Percentiles rank a stretch among this genome's conserved stretches.
phyloP scores from a whole-genome alignment of 2,888 invertebrate genomes.

The Harmothoe impar region DNA sequence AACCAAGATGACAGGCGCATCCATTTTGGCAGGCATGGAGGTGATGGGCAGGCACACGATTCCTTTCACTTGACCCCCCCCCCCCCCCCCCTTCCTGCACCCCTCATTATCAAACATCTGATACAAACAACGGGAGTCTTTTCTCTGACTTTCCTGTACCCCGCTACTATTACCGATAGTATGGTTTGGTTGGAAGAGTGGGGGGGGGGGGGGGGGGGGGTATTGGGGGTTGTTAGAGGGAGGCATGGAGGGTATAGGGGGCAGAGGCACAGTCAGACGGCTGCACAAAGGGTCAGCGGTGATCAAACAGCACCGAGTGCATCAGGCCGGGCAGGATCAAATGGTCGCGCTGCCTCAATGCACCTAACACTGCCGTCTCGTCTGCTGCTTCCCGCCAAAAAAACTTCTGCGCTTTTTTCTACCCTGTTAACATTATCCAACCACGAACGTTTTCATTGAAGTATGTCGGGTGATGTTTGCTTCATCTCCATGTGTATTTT shows the following conservation, averaged over 20 bases:
- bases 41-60: not conserved
- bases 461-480: not conserved
- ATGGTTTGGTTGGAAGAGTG: not conserved
- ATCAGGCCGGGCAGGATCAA: slow-evolving; percentile 32
- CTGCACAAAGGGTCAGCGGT: slow-evolving; percentile 27
- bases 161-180: not conserved
- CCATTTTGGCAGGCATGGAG: no score
- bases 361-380: not conserved
- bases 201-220: not conserved
- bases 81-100: not conserved
- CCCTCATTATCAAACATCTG: not conserved
- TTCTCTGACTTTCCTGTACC: slow-evolving; percentile 1
- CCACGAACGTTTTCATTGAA: not conserved
- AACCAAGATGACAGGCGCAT: no score
- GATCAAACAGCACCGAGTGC: slow-evolving; percentile 16
- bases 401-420: not conserved
- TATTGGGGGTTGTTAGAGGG: not conserved
- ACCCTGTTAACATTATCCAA: not conserved
- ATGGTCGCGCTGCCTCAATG: slow-evolving; percentile 23
- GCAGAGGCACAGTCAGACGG: not conserved
- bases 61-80: not conserved
- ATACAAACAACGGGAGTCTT: not conserved
- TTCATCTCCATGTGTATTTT: not conserved
- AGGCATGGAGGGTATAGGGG: not conserved
- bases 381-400: slow-evolving; percentile 34